Evolutionary conservation across 2,797 vertebrate species (phyloP), one percentile per base, ranked within the genome.

Genomic region (Eupleurogrammus muticus): DNA sequence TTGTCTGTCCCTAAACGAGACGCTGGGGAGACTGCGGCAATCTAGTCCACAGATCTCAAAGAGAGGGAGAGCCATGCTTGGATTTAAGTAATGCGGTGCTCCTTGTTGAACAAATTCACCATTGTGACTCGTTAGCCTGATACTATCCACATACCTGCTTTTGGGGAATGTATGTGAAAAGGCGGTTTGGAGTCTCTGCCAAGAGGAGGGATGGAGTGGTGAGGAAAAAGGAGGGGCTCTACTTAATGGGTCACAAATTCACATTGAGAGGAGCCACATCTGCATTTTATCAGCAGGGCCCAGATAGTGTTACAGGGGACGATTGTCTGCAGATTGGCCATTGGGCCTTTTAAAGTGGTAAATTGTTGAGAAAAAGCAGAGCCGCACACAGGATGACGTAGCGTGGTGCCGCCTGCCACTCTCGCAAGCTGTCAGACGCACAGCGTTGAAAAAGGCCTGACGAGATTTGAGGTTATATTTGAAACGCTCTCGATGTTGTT

Each of bases 271-370:
- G 92, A 92, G 88, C 93, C 95, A 97, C 96, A 97, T 97, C 96
- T 98, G 97, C 95, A 95, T 97, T 96, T 97, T 96, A 97, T 98
- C 97, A 97, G 95, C 95, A 93, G 91, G 93, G 94, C 96, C 95
- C 96, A 96, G 96, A 96, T 97, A 96, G 94, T 95, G 94, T 97
- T 97, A 96, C 96, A 95, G 95, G 89, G 95, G 96, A 96, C 96
- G 95, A 96, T 97, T 96, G 96, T 97, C 96, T 96, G 95, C 96
- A 96, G 96, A 96, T 95, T 95, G 93, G 95, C 95, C 93, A 95
- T 95, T 95, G 96, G 95, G 80, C 70, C 86, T 82, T 92, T 95
- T 95, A 96, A 96, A 96, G 96, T 95, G 92, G 95, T 95, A 96
- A 96, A 96, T 96, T 96, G 95, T 94, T 94, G 96, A 96, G 95